Conservation (phyloP, 64 coral and sea anemone genomes). For the Dendronephthya gigantea region DNA sequence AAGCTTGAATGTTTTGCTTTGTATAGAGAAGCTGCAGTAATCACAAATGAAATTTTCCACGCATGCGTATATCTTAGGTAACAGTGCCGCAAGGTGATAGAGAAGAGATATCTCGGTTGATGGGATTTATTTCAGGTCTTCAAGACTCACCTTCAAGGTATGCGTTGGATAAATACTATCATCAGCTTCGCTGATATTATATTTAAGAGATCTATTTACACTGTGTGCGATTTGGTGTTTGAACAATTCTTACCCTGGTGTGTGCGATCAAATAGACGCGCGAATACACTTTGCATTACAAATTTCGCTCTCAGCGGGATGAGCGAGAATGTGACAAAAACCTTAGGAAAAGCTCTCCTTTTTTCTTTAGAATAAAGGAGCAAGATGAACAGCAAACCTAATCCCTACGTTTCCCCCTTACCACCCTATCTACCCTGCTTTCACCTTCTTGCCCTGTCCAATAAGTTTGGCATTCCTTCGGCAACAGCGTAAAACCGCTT, state of each 20-base stretch:
- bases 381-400: not conserved
- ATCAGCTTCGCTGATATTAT: not conserved
- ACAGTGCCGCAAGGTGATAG: not conserved
- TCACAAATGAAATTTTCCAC: too few relatives aligned
- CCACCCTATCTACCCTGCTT: not conserved
- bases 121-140: constrained; percentile 25
- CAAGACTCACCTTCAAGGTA: constrained; percentile 25
- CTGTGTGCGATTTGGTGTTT: too few relatives aligned
- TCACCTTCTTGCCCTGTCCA: not conserved
- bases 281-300: too few relatives aligned
- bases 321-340: not conserved
- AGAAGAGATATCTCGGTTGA: constrained; percentile 34
- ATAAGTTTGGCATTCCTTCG: not conserved
- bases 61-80: not conserved
- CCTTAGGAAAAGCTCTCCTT: not conserved
- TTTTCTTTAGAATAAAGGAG: not conserved
- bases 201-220: too few relatives aligned
- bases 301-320: not conserved
- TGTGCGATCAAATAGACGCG: too few relatives aligned
- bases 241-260: too few relatives aligned
- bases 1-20: too few relatives aligned
- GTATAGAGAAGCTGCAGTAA: too few relatives aligned
- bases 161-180: not conserved
- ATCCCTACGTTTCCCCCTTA: not conserved
- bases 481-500: too few relatives aligned